Evolutionary conservation across 2,888 invertebrate species (phyloP), one percentile per base, ranked within the genome.

Genomic region (Hipparchia semele): DNA sequence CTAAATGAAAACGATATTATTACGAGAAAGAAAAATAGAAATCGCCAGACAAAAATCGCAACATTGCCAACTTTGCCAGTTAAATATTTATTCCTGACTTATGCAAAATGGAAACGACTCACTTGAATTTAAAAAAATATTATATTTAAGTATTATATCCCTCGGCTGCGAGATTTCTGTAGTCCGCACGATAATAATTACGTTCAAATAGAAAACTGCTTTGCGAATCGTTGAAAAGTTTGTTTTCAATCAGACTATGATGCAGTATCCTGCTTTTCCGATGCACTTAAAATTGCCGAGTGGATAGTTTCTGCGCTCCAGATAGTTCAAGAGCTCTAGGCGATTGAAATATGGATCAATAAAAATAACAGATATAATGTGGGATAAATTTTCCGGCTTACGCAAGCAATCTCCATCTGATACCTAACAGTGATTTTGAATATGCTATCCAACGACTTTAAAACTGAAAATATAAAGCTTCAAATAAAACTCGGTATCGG

Each of bases 221-320:
- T 62, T 56, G 10, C 51, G 51, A 69, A 69, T 72, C 60, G 65
- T 74, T 74, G 53, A 72, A 74, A 72, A 72, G 69, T 74, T 74
- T 59, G 72, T 56, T 72, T 61, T 66, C 72, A 69, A 70, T 72
- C 61, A 45, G 60, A 45, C 53, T 59, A 62, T 12, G 62, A 10
- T 2, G 6, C 33, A 65, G 69, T 61, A 72, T 72, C 72, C 74
- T 66, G 6, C 69, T 61, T 68, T 70, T 54, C 67, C 61, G 69
- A 33, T 65, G 69, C 62, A 62, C 74, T 72, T 70, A 62, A 66
- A 74, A 62, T 69, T 45, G 67, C 56, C 33, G 65, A 23, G 33
- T 10, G 9, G 64, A 51, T 33, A 8, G 33, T 6, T 65, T 12
- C 12, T 53, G 51, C 13, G 65, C 65, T 65, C 65, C 23, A 51